Evolutionary conservation across 2,888 invertebrate genomes (phyloP).

Genomic region (Automeris io): DNA sequence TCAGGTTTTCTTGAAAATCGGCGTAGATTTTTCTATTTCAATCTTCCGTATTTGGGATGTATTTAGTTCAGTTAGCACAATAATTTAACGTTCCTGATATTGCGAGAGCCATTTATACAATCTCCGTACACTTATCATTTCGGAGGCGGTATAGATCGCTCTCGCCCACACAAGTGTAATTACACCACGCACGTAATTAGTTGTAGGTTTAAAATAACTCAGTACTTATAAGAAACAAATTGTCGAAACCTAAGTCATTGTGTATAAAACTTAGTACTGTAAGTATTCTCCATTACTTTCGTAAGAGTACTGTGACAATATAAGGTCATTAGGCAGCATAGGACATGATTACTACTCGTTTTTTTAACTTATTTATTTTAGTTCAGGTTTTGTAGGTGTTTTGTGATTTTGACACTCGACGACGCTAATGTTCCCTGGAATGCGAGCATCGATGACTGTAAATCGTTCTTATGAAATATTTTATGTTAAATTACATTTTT

Average conservation of each 20-base stretch:
- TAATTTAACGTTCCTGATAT: constrained; percentile 46
- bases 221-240: constrained; percentile 75
- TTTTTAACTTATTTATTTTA: constrained; percentile 71
- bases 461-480: constrained; percentile 46
- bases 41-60: constrained; percentile 47
- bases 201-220: constrained; percentile 62
- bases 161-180: constrained; percentile 37
- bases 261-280: constrained; percentile 69
- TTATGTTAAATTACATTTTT: constrained; percentile 60
- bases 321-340: constrained; percentile 65
- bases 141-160: constrained; percentile 28
- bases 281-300: constrained; percentile 72
- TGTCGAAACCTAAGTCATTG: constrained; percentile 78
- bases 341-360: constrained; percentile 45
- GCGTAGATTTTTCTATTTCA: constrained; percentile 59
- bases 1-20: constrained; percentile 73
- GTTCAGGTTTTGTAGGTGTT: constrained; percentile 43
- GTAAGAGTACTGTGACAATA: constrained; percentile 71
- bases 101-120: constrained; percentile 31
- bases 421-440: constrained; percentile 25
- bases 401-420: constrained; percentile 31
- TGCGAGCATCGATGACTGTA: constrained; percentile 29
- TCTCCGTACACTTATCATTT: constrained; percentile 18
- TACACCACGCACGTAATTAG: constrained; percentile 65
- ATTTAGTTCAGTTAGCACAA: constrained; percentile 45